Percentiles rank a stretch among this genome's conserved stretches.
These are phyloP conservation scores for Apostichopus parvimensis DNA, from an alignment of 35 echinoderm and acorn worm species.

Conservation along the genomic window DNA sequence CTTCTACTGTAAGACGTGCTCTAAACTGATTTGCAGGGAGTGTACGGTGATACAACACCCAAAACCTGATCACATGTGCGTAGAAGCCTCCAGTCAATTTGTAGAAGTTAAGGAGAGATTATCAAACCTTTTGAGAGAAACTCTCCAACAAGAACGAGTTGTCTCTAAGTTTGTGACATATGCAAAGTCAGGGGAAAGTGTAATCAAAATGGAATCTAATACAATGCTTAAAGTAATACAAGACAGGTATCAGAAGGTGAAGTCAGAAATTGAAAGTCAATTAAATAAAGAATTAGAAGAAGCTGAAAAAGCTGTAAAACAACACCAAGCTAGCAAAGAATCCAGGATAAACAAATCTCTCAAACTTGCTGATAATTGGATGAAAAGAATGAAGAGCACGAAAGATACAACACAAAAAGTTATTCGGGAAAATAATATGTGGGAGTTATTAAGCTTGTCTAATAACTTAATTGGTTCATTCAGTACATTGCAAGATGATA, in stretches of 20 bases:
- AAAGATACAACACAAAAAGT: too few species aligned
- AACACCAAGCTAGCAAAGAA: too few species aligned
- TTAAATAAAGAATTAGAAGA: too few species aligned
- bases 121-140: neutral
- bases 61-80: conserved; percentile 21
- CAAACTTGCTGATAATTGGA: too few species aligned
- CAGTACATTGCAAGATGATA: neutral
- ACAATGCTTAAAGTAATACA: neutral
- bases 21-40: conserved; percentile 41
- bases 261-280: too few species aligned
- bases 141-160: neutral
- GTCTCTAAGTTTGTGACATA: neutral
- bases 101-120: neutral
- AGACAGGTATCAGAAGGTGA: neutral
- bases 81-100: neutral
- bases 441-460: too few species aligned
- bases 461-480: neutral
- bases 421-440: too few species aligned
- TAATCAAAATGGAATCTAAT: neutral
- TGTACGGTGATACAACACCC: neutral
- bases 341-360: too few species aligned
- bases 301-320: too few species aligned
- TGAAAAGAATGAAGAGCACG: too few species aligned
- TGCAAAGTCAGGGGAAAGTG: neutral
- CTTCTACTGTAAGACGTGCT: conserved; percentile 63